Evolutionary conservation across 2,113 vertebrate genomes (phyloP), one percentile per base, ranked within the genome.

Genomic region (Narcine bancroftii): DNA sequence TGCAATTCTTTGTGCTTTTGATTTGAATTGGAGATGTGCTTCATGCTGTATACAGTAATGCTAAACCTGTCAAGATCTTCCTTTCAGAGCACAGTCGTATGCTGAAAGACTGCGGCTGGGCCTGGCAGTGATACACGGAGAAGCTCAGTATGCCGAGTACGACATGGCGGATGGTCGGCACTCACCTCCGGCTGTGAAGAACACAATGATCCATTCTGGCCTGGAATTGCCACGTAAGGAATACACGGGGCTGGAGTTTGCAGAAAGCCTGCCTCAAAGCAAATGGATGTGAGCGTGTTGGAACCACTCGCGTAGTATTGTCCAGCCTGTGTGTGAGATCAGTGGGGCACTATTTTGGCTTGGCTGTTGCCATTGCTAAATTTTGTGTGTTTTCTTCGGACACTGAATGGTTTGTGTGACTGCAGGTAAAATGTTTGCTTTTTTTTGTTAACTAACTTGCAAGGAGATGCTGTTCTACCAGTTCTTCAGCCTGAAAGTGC

Each of bases 141-240:
- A 99, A 94, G 97, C 99, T 3, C 99, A 99, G 96, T 99, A 98
- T 39, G 96, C 98, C 0, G 99, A 99, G 95, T 98, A 98, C 0
- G 99, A 99, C 95, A 99, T 99, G 98, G 98, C 97, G 0, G 99
- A 99, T 0, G 98, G 99, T 0, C 96, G 98, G 0, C 98, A 99
- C 94, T 99, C 99, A 29, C 99, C 99, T 1, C 99, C 99, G 0
- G 97, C 96, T 93, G 97, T 99, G 91, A 98, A 97, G 94, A 99
- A 99, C 79, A 96, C 97, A 3, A 97, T 97, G 0, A 96, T 98
- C 92, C 98, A 99, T 93, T 96, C 98, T 0, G 98, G 98, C 11
- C 95, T 99, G 94, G 99, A 99, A 94, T 94, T 99, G 79, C 98
- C 99, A 0, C 94, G 99, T 99, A 97, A 98, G 98, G 93, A 77